phyloP scores from a whole-genome alignment of 92 coral and sea anemone species.

The Parazoanthus darwini region DNA sequence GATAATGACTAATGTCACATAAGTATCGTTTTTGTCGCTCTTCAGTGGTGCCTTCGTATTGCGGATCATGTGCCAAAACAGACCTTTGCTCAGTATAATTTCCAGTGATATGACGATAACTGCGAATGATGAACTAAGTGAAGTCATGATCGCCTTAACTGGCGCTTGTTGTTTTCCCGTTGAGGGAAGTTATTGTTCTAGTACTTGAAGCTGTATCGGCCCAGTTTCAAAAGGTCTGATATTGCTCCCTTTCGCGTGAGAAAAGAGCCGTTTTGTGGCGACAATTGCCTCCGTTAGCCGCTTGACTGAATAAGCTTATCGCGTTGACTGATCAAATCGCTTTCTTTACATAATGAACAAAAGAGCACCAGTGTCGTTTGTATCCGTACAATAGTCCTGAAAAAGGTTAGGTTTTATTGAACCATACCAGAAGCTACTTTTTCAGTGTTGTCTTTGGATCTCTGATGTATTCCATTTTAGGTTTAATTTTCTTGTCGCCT shows the following conservation, averaged over 20 bases:
- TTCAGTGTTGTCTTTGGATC: background rate
- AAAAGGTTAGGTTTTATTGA: conserved; percentile 8
- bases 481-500: conserved; percentile 5
- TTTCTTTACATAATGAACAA: conserved; percentile 11
- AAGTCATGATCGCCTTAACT: background rate
- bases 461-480: conserved; percentile 11
- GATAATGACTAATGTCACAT: conserved; percentile 11
- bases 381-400: conserved; percentile 3
- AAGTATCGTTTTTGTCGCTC: background rate
- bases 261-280: conserved; percentile 35
- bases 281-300: conserved; percentile 34
- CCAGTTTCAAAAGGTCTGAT: conserved; percentile 16
- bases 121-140: conserved; percentile 13
- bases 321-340: conserved; percentile 17
- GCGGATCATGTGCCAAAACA: conserved; percentile 13
- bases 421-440: conserved; percentile 11
- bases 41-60: background rate
- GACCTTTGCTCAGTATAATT: conserved; percentile 14
- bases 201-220: conserved; percentile 10
- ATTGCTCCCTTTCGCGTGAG: conserved; percentile 38
- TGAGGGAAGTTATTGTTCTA: background rate
- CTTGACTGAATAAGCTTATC: conserved; percentile 34
- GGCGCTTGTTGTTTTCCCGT: background rate
- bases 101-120: background rate
- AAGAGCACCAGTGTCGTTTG: conserved; percentile 22